These are phyloP conservation scores for Eulemur macaco DNA, from an alignment of 2,113 vertebrate genomes.

Conservation along the genomic window DNA sequence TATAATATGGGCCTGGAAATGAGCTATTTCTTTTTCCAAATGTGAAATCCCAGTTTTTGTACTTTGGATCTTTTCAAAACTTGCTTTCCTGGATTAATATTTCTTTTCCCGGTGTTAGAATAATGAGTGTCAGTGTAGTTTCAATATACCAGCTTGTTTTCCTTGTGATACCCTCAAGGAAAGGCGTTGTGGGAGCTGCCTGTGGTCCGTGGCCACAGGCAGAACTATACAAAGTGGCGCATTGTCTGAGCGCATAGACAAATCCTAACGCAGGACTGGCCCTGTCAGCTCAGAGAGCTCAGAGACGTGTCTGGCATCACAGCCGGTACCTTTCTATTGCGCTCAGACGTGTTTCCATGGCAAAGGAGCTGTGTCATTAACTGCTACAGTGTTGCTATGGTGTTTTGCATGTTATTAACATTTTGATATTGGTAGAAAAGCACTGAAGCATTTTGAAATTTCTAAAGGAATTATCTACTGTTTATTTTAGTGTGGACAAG, in stretches of 20 bases:
- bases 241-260: slow-evolving; percentile 48
- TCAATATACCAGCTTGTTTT: slow-evolving; percentile 68
- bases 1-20: background rate
- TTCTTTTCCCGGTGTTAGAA: slow-evolving; percentile 39
- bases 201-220: slow-evolving; percentile 59
- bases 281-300: background rate
- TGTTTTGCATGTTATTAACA: slow-evolving; percentile 28
- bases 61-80: slow-evolving; percentile 51
- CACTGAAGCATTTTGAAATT: background rate
- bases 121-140: slow-evolving; percentile 41
- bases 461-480: background rate
- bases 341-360: slow-evolving; percentile 21
- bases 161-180: slow-evolving; percentile 55
- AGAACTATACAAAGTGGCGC: slow-evolving; percentile 22
- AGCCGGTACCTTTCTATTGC: slow-evolving; percentile 30
- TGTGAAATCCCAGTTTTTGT: slow-evolving; percentile 54
- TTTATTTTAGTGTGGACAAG: background rate
- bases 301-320: background rate
- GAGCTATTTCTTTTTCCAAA: slow-evolving; percentile 14
- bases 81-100: slow-evolving; percentile 16
- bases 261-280: slow-evolving; percentile 37
- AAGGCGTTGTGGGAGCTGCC: slow-evolving; percentile 8
- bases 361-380: slow-evolving; percentile 28
- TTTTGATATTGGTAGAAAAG: slow-evolving; percentile 10
- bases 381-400: background rate